A percentile compares a stretch with the other conserved stretches of the same genome.
These are phyloP conservation scores for Microcebus jonahi DNA, from an alignment of 2,113 vertebrate genomes.

Conservation along the genomic window DNA sequence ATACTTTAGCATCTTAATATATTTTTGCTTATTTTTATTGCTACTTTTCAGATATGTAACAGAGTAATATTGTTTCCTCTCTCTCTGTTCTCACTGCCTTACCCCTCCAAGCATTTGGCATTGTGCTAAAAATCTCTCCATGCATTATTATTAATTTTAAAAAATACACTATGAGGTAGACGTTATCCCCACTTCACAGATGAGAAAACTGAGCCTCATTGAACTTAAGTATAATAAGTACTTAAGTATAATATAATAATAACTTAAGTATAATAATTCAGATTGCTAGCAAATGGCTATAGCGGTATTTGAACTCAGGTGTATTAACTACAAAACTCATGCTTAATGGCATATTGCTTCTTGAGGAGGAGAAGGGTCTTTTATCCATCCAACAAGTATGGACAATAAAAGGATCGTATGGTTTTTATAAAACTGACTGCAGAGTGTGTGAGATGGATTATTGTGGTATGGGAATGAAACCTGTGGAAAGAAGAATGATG, in stretches of 20 bases:
- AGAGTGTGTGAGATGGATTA: neutral
- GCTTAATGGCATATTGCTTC: neutral
- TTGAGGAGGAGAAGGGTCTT: neutral
- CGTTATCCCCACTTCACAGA: neutral
- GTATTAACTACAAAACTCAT: neutral
- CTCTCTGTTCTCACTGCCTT: neutral
- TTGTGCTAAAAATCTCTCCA: neutral
- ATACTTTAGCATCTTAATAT: neutral
- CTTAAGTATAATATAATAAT: too few relatives aligned
- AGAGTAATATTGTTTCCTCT: neutral
- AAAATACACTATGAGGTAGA: neutral
- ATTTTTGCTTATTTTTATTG: neutral
- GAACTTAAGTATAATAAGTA: neutral
- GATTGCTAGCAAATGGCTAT: neutral
- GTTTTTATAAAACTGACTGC: neutral
- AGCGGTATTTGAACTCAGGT: neutral
- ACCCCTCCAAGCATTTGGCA: neutral
- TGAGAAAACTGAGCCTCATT: neutral
- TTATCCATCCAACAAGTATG: neutral
- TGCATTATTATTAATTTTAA: neutral
- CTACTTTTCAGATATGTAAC: neutral
- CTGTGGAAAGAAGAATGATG: neutral
- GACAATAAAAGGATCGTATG: neutral
- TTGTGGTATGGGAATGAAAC: neutral
- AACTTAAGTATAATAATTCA: neutral